Evolutionary conservation across 1,140 invertebrate genomes (phyloP), one percentile per base, ranked within the genome.

Genomic region (Prorops nasuta): DNA sequence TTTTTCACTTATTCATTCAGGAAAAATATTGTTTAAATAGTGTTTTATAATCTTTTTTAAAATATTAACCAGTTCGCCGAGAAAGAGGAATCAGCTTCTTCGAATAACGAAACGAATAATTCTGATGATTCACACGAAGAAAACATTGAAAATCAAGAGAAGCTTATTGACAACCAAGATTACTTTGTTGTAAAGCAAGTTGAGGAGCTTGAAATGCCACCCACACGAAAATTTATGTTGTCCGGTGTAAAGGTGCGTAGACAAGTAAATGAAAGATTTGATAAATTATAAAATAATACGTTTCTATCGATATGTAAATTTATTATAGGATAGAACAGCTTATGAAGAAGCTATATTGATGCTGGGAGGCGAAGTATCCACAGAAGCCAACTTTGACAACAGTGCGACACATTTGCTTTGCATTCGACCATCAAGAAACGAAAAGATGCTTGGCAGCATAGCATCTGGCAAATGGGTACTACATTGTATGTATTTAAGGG

Each of bases 381-480:
- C 83, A 19, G 74, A 79, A 4, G 63, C 76, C 1, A 79, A 80
- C 56, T 87, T 86, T 60, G 90, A 94, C 67, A 63, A 73, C 0
- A 68, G 68, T 1, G 84, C 84, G 36, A 94, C 90, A 1, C 92
- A 96, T 74, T 71, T 95, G 7, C 71, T 96, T 18, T 87, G 89
- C 49, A 72, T 84, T 16, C 84, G 82, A 50, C 86, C 86, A 0
- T 79, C 82, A 12, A 83, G 90, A 54, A 94, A 90, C 67, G 92
- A 96, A 78, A 94, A 94, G 75, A 83, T 90, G 72, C 77, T 96
- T 2, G 85, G 86, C 2, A 86, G 86, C 56, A 84, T 96, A 28
- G 92, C 93, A 0, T 81, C 87, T 0, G 93, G 94, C 18, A 90
- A 91, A 64, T 95, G 91, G 92, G 80, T 96, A 2, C 68, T 96